A percentile compares a stretch with the other conserved stretches of the same genome.
Conservation (phyloP, 2,888 invertebrate species). For the Megaustenia siamemsis region DNA sequence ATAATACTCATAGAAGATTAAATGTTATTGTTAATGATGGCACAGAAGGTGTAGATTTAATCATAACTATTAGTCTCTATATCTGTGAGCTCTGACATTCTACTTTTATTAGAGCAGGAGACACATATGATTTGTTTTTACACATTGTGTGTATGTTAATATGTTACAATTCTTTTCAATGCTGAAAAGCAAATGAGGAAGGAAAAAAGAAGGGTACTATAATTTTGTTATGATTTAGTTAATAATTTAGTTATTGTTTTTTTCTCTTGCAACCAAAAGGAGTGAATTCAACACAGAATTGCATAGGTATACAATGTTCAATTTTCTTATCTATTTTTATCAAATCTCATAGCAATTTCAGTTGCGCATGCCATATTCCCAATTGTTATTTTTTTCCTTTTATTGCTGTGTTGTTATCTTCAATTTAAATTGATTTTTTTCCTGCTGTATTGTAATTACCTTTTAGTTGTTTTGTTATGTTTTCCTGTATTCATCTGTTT, state of each 20-base stretch:
- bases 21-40: no score
- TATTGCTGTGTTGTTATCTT: constrained; percentile 5
- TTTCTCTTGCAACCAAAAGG: constrained; percentile 35
- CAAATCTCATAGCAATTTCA: neutral
- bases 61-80: no score
- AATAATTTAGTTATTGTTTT: neutral
- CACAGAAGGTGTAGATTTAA: no score
- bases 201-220: no score
- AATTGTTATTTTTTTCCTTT: neutral
- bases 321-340: constrained; percentile 17
- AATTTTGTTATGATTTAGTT: no score
- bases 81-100: no score
- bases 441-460: neutral
- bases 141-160: neutral
- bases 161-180: no score
- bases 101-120: neutral
- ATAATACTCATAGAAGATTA: no score
- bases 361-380: neutral
- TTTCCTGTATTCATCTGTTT: neutral
- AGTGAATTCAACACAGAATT: constrained; percentile 48
- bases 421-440: constrained; percentile 1
- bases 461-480: constrained; percentile 1
- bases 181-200: no score
- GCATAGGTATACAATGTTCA: constrained; percentile 48
- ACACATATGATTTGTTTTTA: neutral